phyloP scores from a whole-genome alignment of 2,113 vertebrate genomes.

The Ceuthmochares aereus region DNA sequence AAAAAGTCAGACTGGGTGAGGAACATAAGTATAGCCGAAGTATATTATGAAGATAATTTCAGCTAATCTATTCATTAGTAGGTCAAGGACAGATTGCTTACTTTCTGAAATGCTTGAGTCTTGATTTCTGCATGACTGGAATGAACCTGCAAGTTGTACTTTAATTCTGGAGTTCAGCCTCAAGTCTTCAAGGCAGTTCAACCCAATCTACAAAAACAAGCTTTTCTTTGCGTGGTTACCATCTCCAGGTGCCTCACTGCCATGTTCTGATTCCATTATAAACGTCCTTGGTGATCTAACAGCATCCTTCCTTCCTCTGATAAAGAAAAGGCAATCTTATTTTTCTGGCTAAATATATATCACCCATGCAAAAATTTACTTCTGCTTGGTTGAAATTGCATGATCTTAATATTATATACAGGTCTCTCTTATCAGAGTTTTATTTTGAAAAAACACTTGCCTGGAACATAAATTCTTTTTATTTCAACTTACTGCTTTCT shows the following conservation, averaged over 20 bases:
- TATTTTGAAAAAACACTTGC: neutral
- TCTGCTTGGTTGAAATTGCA: neutral
- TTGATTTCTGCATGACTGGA: neutral
- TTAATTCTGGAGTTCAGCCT: neutral
- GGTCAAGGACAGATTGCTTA: neutral
- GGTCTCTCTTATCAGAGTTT: neutral
- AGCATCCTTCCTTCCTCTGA: neutral
- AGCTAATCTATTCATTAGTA: neutral
- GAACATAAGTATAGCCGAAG: neutral
- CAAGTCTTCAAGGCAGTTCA: neutral
- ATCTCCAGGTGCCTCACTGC: neutral
- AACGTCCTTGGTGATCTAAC: neutral
- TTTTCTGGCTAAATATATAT: neutral
- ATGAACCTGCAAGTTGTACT: neutral
- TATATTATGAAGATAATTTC: rapidly evolving
- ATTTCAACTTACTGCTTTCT: neutral
- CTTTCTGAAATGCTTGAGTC: neutral
- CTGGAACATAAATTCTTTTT: neutral
- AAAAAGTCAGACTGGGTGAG: neutral
- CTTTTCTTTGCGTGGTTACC: neutral
- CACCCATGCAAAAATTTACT: neutral
- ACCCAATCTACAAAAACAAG: neutral
- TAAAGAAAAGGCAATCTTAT: neutral
- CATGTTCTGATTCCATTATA: neutral
- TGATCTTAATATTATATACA: neutral